phyloP scores from a whole-genome alignment of 2,888 invertebrate genomes.

The Abrostola triplasia region DNA sequence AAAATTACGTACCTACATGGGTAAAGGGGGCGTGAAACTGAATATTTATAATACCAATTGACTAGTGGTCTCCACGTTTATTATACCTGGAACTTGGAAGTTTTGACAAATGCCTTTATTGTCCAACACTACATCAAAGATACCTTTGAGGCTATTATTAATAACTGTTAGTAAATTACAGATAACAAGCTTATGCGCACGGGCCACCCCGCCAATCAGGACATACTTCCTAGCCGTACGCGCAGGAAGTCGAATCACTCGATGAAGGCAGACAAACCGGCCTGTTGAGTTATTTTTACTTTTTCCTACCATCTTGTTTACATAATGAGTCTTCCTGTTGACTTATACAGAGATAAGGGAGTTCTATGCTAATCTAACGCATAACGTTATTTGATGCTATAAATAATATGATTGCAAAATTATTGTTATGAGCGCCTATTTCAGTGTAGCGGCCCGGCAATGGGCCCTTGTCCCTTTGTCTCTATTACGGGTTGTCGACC shows the following conservation, averaged over 20 bases:
- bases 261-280: slow-evolving; percentile 69
- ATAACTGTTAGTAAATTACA: slow-evolving; percentile 65
- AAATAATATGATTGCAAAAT: slow-evolving; percentile 62
- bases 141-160: slow-evolving; percentile 67
- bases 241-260: slow-evolving; percentile 67
- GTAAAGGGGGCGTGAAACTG: slow-evolving; percentile 11
- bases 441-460: slow-evolving; percentile 60
- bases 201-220: slow-evolving; percentile 66
- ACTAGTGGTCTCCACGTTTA: slow-evolving; percentile 42
- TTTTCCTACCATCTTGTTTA: slow-evolving; percentile 69
- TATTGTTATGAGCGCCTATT: slow-evolving; percentile 63
- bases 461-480: slow-evolving; percentile 81
- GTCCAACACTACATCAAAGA: slow-evolving; percentile 59
- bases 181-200: slow-evolving; percentile 65
- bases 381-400: slow-evolving; percentile 55
- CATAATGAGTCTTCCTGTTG: slow-evolving; percentile 68
- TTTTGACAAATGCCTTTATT: slow-evolving; percentile 65
- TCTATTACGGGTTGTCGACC: slow-evolving; percentile 78
- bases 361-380: slow-evolving; percentile 56
- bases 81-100: slow-evolving; percentile 65
- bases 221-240: slow-evolving; percentile 62
- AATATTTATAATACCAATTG: slow-evolving; percentile 26
- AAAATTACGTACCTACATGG: slow-evolving; percentile 25
- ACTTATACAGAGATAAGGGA: slow-evolving; percentile 64
- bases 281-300: slow-evolving; percentile 69